Percentiles rank a stretch among this genome's conserved stretches.
Evolutionary conservation across 2,888 invertebrate genomes (phyloP).

Genomic region (Diachrysia chrysitis): DNA sequence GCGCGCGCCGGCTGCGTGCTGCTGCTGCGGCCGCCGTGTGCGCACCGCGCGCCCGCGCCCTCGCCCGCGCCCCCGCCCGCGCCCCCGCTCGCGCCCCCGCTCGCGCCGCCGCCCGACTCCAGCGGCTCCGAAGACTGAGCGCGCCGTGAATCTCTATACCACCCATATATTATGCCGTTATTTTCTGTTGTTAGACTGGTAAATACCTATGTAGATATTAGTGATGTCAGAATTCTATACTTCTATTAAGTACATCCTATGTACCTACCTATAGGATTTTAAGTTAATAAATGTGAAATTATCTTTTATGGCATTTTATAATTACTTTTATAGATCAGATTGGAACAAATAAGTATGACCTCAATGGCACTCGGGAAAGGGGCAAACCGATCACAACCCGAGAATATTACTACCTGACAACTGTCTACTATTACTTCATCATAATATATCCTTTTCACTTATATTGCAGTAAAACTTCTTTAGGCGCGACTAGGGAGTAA

Average conservation of each 20-base stretch:
- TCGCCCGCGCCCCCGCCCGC: slow-evolving; percentile 33
- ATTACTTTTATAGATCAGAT: background rate
- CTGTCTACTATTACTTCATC: too few relatives aligned
- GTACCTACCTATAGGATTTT: background rate
- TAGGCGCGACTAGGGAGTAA: too few relatives aligned
- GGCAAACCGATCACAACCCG: too few relatives aligned
- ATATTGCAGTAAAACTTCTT: too few relatives aligned
- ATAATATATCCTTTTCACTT: too few relatives aligned
- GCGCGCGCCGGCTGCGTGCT: slow-evolving; percentile 66
- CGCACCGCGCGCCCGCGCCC: slow-evolving; percentile 66
- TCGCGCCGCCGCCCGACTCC: slow-evolving; percentile 33
- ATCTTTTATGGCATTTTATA: background rate
- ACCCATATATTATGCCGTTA: slow-evolving; percentile 28
- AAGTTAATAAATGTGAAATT: background rate
- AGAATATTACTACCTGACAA: too few relatives aligned
- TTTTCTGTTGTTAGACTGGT: slow-evolving; percentile 36
- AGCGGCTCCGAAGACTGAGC: background rate
- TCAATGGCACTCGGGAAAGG: too few relatives aligned
- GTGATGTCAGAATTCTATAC: slow-evolving; percentile 17
- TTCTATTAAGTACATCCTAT: background rate
- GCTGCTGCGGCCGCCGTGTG: slow-evolving; percentile 63
- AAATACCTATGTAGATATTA: slow-evolving; percentile 34
- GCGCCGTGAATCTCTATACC: slow-evolving; percentile 6
- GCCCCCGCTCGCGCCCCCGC: slow-evolving; percentile 13
- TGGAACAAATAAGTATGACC: background rate